These are phyloP conservation scores for Andrena chrysosceles DNA, from an alignment of 2,888 invertebrate genomes.

Conservation along the genomic window DNA sequence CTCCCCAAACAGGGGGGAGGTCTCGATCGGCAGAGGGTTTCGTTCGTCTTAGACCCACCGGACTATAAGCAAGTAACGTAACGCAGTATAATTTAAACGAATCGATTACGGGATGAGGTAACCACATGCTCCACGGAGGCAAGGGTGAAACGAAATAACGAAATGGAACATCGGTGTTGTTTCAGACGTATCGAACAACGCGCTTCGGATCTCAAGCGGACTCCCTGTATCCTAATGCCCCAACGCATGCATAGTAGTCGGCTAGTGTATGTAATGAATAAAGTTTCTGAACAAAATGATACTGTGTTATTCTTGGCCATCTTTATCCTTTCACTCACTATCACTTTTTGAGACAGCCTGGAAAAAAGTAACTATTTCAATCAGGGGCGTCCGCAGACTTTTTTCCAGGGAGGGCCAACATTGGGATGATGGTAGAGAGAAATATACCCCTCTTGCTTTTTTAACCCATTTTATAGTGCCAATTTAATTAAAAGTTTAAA, in stretches of 20 bases:
- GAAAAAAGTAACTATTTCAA: no score
- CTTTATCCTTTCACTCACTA: not conserved
- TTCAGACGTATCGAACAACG: slow-evolving; percentile 64
- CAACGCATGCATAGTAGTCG: slow-evolving; percentile 83
- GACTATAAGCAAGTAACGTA: slow-evolving; percentile 81
- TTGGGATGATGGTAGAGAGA: no score
- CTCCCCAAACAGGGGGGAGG: not conserved
- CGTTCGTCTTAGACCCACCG: slow-evolving; percentile 80
- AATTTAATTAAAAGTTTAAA: no score
- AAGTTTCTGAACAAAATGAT: slow-evolving; percentile 84
- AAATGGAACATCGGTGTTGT: slow-evolving; percentile 73
- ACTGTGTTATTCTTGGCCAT: not conserved
- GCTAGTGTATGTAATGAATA: slow-evolving; percentile 85
- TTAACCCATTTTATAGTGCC: no score
- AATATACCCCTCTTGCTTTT: no score
- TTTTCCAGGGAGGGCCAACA: no score
- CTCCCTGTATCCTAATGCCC: slow-evolving; percentile 76
- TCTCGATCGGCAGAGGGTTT: slow-evolving; percentile 67
- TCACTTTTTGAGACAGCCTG: not conserved
- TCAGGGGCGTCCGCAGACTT: no score
- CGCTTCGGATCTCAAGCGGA: slow-evolving; percentile 70
- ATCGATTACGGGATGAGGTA: slow-evolving; percentile 71
- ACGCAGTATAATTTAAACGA: slow-evolving; percentile 81
- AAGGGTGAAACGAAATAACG: slow-evolving; percentile 48
- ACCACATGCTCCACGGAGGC: slow-evolving; percentile 69